A percentile compares a stretch with the other conserved stretches of the same genome.
phyloP scores from a whole-genome alignment of 2,888 invertebrate species.

The Coenonympha arcania region DNA sequence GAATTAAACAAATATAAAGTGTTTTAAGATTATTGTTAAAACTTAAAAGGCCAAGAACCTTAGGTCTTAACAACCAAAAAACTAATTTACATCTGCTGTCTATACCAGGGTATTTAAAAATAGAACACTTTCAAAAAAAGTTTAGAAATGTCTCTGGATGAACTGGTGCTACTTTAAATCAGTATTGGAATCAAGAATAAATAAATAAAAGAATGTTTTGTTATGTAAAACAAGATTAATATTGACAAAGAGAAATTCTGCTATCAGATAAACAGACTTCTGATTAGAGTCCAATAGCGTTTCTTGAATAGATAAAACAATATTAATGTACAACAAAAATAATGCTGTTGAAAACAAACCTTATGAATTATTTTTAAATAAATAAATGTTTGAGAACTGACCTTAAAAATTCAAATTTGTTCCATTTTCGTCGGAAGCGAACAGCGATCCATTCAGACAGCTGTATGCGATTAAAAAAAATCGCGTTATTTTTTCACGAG shows the following conservation, averaged over 20 bases:
- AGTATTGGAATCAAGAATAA: background rate
- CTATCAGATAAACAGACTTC: conserved; percentile 25
- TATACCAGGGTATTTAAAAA: background rate
- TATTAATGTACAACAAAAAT: background rate
- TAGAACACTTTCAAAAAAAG: background rate
- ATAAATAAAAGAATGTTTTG: conserved; percentile 6
- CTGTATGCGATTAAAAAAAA: conserved; percentile 15
- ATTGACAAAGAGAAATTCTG: conserved; percentile 13
- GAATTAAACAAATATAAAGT: too few species aligned
- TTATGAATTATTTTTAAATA: conserved; percentile 1
- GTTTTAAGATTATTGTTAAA: too few species aligned
- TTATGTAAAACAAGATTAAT: conserved; percentile 15
- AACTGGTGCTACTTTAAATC: background rate
- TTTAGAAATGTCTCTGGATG: background rate
- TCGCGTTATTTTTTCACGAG: conserved; percentile 26
- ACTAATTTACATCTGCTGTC: too few species aligned
- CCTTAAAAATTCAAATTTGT: conserved; percentile 15
- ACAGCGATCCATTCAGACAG: conserved; percentile 1
- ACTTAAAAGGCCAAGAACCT: too few species aligned
- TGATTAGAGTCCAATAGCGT: conserved; percentile 22
- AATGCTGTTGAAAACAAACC: background rate
- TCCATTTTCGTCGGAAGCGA: conserved; percentile 15
- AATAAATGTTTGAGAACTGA: conserved; percentile 11
- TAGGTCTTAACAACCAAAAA: too few species aligned
- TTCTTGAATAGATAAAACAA: conserved; percentile 21